phyloP scores from a whole-genome alignment of 1,140 invertebrate species.

The Camponotus vicinus region DNA sequence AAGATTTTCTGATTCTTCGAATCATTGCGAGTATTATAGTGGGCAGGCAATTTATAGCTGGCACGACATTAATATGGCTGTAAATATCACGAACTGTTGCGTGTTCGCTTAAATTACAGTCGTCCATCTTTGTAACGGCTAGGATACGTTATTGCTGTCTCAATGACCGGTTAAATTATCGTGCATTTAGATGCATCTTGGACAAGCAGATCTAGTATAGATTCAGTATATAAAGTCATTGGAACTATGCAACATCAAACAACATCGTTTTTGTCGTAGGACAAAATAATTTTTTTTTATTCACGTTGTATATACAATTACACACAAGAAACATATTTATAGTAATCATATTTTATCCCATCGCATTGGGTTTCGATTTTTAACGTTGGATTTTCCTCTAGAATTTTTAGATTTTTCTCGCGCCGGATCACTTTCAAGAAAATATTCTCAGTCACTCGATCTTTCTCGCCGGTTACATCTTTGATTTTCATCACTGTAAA shows the following conservation, averaged over 20 bases:
- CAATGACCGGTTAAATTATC: slow-evolving; percentile 52
- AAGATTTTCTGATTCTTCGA: slow-evolving; percentile 14
- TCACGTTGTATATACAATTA: neutral
- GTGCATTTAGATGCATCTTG: slow-evolving; percentile 41
- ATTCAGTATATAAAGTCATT: slow-evolving; percentile 22
- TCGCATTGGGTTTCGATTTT: neutral
- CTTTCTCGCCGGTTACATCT: slow-evolving; percentile 6
- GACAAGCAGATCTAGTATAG: neutral
- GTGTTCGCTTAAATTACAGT: slow-evolving; percentile 71
- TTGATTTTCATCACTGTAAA: slow-evolving; percentile 48
- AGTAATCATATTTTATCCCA: neutral
- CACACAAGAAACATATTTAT: neutral
- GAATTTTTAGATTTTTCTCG: neutral
- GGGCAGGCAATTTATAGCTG: slow-evolving; percentile 41
- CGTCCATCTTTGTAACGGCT: slow-evolving; percentile 53
- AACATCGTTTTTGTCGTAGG: neutral
- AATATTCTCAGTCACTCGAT: neutral
- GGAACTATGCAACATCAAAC: neutral
- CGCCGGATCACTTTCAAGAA: neutral
- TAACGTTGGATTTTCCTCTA: neutral
- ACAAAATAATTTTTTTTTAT: neutral
- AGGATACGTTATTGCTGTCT: slow-evolving; percentile 54
- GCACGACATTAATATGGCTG: slow-evolving; percentile 42
- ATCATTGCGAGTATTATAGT: slow-evolving; percentile 17
- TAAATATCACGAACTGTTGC: slow-evolving; percentile 69